Evolutionary conservation across 2,797 vertebrate species (phyloP).

Genomic region (Lagocephalus sceleratus): DNA sequence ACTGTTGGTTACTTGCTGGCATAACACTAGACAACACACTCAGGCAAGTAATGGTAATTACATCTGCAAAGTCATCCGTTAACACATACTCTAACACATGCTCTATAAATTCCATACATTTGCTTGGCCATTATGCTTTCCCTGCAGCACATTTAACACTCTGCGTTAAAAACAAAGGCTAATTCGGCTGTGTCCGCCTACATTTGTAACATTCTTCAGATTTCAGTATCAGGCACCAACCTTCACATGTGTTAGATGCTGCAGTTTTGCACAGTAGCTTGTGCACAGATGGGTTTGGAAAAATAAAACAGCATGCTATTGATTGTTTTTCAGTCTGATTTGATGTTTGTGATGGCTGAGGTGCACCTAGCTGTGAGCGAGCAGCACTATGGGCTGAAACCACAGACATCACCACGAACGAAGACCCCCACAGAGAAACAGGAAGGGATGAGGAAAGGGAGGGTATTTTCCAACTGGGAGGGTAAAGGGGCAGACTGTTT

Average conservation of each 20-base stretch:
- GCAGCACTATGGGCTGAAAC: slow-evolving; percentile 36
- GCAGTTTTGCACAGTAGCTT: slow-evolving; percentile 30
- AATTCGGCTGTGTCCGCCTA: background rate
- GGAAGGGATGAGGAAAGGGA: slow-evolving; percentile 45
- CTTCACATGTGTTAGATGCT: slow-evolving; percentile 20
- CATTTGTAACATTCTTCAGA: background rate
- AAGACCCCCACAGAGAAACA: slow-evolving; percentile 48
- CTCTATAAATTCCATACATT: slow-evolving; percentile 51
- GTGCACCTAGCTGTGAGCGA: slow-evolving; percentile 44
- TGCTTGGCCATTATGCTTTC: slow-evolving; percentile 52
- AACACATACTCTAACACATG: too few relatives aligned
- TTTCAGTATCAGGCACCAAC: slow-evolving; percentile 12
- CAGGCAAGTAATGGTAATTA: slow-evolving; percentile 44
- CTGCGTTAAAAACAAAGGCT: slow-evolving; percentile 53
- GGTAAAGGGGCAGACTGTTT: slow-evolving; percentile 41
- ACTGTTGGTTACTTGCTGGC: slow-evolving; percentile 39
- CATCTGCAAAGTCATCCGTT: too few relatives aligned
- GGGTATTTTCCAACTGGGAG: slow-evolving; percentile 49
- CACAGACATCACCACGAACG: slow-evolving; percentile 58
- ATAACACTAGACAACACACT: slow-evolving; percentile 35
- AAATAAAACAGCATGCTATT: slow-evolving; percentile 53
- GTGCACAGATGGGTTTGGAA: slow-evolving; percentile 44
- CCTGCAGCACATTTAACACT: slow-evolving; percentile 43
- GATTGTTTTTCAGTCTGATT: slow-evolving; percentile 62
- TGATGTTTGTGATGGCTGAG: slow-evolving; percentile 56